Conservation (phyloP, 2,888 invertebrate species). For the Bombylius discolor region DNA sequence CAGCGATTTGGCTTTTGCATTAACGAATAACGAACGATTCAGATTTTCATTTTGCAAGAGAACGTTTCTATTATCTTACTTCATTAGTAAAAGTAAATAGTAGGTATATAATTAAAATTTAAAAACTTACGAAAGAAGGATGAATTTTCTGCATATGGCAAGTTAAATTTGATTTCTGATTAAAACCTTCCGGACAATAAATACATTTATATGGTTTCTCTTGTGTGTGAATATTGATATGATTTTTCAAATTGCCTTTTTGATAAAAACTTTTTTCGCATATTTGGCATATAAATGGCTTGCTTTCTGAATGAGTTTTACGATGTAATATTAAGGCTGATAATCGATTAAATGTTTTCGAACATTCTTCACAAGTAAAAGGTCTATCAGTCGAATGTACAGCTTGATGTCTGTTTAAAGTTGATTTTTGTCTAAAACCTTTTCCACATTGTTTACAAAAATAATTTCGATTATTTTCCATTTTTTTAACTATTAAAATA, state of each 20-base stretch:
- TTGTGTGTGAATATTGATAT: slow-evolving; percentile 65
- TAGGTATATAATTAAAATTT: no score
- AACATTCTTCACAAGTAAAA: slow-evolving; percentile 59
- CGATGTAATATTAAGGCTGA: slow-evolving; percentile 69
- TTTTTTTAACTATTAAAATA: no score
- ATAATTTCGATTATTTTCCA: slow-evolving; percentile 63
- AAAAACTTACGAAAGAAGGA: slow-evolving; percentile 4
- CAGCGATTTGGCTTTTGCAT: no score
- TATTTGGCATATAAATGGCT: slow-evolving; percentile 58
- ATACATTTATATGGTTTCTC: slow-evolving; percentile 66
- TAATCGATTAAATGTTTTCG: slow-evolving; percentile 64
- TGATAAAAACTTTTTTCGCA: slow-evolving; percentile 71
- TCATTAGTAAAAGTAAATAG: not conserved
- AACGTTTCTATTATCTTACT: no score
- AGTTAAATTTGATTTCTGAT: slow-evolving; percentile 67
- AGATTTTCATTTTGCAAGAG: no score
- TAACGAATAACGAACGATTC: no score
- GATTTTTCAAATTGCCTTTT: slow-evolving; percentile 68
- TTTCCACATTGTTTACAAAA: slow-evolving; percentile 61
- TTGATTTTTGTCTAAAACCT: slow-evolving; percentile 61
- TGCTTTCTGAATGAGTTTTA: slow-evolving; percentile 61
- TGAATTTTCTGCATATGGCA: slow-evolving; percentile 46
- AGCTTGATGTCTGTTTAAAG: slow-evolving; percentile 60
- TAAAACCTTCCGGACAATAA: slow-evolving; percentile 60
- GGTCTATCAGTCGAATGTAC: slow-evolving; percentile 64